Conservation (phyloP, 1,140 invertebrate genomes). For the Drosophila bifasciata region DNA sequence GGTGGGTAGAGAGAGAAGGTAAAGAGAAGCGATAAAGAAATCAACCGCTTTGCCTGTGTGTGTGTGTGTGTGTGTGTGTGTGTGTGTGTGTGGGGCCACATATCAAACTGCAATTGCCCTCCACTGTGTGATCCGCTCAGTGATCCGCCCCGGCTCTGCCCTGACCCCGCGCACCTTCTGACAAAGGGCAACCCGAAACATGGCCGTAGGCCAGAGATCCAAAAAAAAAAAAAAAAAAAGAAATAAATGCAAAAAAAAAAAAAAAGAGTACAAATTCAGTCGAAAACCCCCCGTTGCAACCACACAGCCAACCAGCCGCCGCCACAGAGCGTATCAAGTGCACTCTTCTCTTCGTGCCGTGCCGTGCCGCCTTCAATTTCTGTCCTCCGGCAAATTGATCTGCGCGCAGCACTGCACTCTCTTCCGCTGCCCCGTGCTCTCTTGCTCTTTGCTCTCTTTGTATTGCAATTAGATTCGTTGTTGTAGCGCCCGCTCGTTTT, state of each 20-base stretch:
- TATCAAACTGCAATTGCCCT: slow-evolving; percentile 46
- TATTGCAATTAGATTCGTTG: slow-evolving; percentile 45
- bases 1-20: slow-evolving; percentile 4
- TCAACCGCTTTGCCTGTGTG: slow-evolving; percentile 23
- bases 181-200: slow-evolving; percentile 13
- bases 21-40: slow-evolving; percentile 42
- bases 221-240: too few species aligned
- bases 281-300: neutral
- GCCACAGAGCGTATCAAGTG: slow-evolving; percentile 53
- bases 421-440: neutral
- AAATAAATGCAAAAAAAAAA: neutral
- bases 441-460: slow-evolving; percentile 16
- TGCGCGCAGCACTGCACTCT: neutral
- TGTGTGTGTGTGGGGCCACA: slow-evolving; percentile 22
- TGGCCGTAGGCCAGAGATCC: neutral
- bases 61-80: slow-evolving; percentile 17
- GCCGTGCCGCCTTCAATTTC: slow-evolving; percentile 52
- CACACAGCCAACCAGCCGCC: too few species aligned
- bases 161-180: slow-evolving; percentile 1
- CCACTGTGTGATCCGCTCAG: neutral
- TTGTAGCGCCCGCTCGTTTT: slow-evolving; percentile 22
- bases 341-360: slow-evolving; percentile 15
- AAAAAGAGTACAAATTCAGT: slow-evolving; percentile 3
- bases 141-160: neutral
- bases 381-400: slow-evolving; percentile 43